These are phyloP conservation scores for Protonemura montana DNA, from an alignment of 2,888 invertebrate genomes.

Conservation along the genomic window DNA sequence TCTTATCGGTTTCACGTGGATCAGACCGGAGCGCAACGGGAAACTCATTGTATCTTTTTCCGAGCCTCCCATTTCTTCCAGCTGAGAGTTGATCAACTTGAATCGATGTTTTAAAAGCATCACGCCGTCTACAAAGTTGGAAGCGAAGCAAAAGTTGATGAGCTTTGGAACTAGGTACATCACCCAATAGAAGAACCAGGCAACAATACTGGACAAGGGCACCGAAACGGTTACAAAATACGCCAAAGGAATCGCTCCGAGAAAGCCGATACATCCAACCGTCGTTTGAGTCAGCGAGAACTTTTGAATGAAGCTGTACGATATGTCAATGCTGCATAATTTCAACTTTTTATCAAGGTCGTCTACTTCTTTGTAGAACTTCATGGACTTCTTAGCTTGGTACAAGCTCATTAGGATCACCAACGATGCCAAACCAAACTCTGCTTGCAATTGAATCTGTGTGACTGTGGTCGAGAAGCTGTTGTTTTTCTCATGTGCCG, in stretches of 20 bases:
- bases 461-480: not conserved
- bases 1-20: not conserved
- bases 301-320: not conserved
- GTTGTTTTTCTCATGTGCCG: not conserved
- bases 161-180: not conserved
- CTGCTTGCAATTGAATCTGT: not conserved
- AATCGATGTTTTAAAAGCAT: not conserved
- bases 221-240: not conserved
- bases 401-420: not conserved
- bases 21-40: not conserved
- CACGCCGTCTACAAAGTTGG: conserved; percentile 10
- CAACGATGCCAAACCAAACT: not conserved
- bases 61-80: not conserved
- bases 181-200: not conserved
- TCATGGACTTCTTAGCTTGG: not conserved
- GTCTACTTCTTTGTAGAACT: conserved; percentile 7
- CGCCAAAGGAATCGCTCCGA: not conserved
- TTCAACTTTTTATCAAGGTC: not conserved
- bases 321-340: not conserved
- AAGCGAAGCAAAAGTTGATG: conserved; percentile 17
- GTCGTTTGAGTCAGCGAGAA: not conserved
- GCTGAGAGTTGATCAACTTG: not conserved
- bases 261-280: not conserved
- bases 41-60: not conserved
- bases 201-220: not conserved